phyloP scores from a whole-genome alignment of 1,140 invertebrate species.

The Cherax quadricarinatus region DNA sequence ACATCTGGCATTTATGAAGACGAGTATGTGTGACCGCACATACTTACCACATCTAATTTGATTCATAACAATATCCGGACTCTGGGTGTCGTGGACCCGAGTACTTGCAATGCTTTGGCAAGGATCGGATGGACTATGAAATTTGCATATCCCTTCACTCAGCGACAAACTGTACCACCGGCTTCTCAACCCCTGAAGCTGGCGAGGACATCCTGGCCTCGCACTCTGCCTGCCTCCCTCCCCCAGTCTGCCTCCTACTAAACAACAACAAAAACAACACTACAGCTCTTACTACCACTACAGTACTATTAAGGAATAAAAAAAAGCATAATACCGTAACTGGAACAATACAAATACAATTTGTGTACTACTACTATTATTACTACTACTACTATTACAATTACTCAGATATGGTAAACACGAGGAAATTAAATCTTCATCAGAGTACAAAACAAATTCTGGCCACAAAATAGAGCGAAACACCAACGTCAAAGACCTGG shows the following conservation, averaged over 20 bases:
- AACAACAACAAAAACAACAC: neutral
- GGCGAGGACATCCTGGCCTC: neutral
- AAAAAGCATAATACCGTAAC: no score
- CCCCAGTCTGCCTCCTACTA: neutral
- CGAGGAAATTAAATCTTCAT: no score
- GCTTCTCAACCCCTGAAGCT: no score
- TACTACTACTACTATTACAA: no score
- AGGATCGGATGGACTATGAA: slow-evolving; percentile 15
- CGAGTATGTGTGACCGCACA: slow-evolving; percentile 65
- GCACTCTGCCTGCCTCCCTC: neutral
- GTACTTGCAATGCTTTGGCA: slow-evolving; percentile 56
- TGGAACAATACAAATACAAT: no score
- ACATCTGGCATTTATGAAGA: slow-evolving; percentile 47
- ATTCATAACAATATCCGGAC: slow-evolving; percentile 64
- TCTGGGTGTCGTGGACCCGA: slow-evolving; percentile 25
- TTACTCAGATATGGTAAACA: no score
- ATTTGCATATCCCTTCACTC: slow-evolving; percentile 46
- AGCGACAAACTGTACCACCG: neutral
- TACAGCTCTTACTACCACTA: no score
- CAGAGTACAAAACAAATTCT: no score
- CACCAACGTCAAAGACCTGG: no score
- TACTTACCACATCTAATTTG: slow-evolving; percentile 64
- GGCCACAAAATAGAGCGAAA: no score
- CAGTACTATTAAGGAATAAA: no score
- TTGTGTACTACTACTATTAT: no score